Conservation (phyloP, 2,113 vertebrate genomes). For the Hepsetus odoe region DNA sequence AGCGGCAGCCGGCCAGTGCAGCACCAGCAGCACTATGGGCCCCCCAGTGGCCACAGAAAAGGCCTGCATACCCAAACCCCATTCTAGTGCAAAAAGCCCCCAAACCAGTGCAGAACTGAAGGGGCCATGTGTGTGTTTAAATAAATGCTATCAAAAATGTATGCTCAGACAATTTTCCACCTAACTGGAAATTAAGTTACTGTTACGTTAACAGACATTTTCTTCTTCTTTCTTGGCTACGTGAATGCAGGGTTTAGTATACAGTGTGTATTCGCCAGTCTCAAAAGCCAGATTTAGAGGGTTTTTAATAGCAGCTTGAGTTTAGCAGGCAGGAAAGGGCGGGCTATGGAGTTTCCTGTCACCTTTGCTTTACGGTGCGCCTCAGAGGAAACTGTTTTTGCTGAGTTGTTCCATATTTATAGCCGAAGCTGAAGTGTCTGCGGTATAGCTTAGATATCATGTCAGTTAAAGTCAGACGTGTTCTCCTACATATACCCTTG, state of each 20-base stretch:
- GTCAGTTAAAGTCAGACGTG: neutral
- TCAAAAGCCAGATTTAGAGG: conserved; percentile 19
- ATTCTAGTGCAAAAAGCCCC: neutral
- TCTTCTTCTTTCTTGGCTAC: conserved; percentile 1
- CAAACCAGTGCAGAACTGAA: neutral
- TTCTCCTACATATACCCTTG: neutral
- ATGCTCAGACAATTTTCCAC: conserved; percentile 3
- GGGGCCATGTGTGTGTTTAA: conserved; percentile 2
- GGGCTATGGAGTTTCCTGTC: conserved; percentile 72
- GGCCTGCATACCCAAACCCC: conserved; percentile 40
- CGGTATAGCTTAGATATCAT: too few relatives aligned
- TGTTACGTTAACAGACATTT: conserved; percentile 22
- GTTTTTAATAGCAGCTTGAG: conserved; percentile 48
- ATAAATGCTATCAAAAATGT: conserved; percentile 2
- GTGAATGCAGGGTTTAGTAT: neutral
- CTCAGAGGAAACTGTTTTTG: conserved; percentile 55
- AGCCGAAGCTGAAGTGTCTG: conserved; percentile 21
- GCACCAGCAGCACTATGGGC: conserved; percentile 40
- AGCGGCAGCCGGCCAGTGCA: neutral
- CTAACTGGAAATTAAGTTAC: conserved; percentile 21
- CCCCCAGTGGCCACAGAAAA: conserved; percentile 64
- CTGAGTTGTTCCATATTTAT: conserved; percentile 44
- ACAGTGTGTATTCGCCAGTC: conserved; percentile 1
- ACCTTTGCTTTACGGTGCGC: conserved; percentile 62
- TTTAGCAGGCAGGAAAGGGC: conserved; percentile 69